Evolutionary conservation across 2,888 invertebrate species (phyloP).

Genomic region (Cosmia trapezina): DNA sequence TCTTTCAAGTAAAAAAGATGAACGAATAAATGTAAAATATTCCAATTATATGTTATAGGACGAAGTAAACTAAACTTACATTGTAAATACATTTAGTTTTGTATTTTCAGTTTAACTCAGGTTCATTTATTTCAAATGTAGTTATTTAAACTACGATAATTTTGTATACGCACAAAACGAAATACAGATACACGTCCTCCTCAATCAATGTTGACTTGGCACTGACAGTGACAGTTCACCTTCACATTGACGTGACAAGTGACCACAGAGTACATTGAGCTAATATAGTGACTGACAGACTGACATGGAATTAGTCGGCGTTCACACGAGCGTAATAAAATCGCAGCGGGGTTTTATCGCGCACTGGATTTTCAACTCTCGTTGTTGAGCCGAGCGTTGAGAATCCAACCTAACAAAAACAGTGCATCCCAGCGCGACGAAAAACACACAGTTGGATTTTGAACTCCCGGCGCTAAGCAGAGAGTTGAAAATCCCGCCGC

Average conservation of each 20-base stretch:
- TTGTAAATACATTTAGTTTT: background rate
- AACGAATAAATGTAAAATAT: slow-evolving; percentile 5
- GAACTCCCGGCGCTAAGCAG: no score
- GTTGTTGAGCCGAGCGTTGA: no score
- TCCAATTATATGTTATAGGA: background rate
- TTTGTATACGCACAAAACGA: slow-evolving; percentile 34
- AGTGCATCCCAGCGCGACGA: no score
- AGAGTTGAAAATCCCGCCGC: no score
- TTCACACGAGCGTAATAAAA: no score
- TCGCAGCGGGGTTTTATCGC: no score
- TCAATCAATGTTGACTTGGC: slow-evolving; percentile 28
- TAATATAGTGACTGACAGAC: no score
- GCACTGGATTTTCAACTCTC: no score
- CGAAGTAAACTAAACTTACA: background rate
- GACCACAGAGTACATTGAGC: no score
- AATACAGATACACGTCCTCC: slow-evolving; percentile 20
- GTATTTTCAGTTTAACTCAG: background rate
- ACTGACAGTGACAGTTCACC: slow-evolving; percentile 8
- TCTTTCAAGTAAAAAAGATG: slow-evolving; percentile 27
- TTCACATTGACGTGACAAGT: background rate
- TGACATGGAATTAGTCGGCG: no score
- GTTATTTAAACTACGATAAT: slow-evolving; percentile 26
- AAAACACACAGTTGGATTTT: no score
- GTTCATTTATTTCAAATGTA: background rate
- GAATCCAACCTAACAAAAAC: no score